phyloP scores from a whole-genome alignment of 2,888 invertebrate genomes.

The Tetranychus truncatus region DNA sequence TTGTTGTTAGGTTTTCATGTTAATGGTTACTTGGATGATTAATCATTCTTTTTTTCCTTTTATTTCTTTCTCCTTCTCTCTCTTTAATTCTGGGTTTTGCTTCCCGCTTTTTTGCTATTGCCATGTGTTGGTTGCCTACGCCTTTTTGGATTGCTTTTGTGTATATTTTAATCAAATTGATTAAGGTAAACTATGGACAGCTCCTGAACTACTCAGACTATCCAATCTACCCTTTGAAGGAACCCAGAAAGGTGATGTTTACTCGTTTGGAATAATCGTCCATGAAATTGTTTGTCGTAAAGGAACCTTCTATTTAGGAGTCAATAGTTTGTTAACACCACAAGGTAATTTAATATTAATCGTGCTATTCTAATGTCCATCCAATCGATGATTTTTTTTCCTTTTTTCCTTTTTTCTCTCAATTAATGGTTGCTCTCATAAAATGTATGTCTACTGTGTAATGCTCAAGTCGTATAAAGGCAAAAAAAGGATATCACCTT shows the following conservation, averaged over 20 bases:
- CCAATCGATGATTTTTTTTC: background rate
- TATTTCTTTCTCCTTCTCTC: background rate
- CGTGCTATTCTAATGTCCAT: background rate
- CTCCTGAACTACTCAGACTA: constrained; percentile 60
- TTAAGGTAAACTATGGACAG: constrained; percentile 69
- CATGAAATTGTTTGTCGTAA: constrained; percentile 66
- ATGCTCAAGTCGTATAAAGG: no score
- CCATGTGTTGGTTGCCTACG: background rate
- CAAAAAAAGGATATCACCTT: no score
- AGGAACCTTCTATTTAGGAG: constrained; percentile 61
- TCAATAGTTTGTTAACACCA: constrained; percentile 8
- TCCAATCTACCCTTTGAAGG: constrained; percentile 43
- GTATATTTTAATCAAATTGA: background rate
- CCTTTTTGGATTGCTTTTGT: background rate
- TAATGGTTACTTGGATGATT: background rate
- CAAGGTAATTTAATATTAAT: background rate
- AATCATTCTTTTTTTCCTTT: background rate
- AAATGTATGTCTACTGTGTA: background rate
- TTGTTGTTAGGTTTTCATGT: background rate
- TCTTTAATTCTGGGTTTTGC: background rate
- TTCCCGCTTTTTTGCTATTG: background rate
- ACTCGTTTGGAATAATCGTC: constrained; percentile 54
- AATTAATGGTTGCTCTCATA: background rate
- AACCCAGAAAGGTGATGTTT: constrained; percentile 80
- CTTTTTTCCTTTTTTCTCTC: background rate